phyloP scores from a whole-genome alignment of 2,113 vertebrate species.

The Pogonocichla stellata region DNA sequence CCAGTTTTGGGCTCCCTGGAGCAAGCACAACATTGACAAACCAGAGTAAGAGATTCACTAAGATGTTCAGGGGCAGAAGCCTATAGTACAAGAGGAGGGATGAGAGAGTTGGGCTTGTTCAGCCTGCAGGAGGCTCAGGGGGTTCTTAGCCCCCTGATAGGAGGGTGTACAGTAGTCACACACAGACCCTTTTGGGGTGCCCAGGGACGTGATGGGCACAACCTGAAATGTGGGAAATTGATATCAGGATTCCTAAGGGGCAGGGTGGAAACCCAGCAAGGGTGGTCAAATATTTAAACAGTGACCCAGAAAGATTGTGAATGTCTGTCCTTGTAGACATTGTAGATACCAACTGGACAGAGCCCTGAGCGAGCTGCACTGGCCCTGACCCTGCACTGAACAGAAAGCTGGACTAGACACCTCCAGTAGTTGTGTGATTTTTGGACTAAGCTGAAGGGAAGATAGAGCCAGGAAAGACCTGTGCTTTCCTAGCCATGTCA shows the following conservation, averaged over 20 bases:
- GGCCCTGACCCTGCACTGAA: not conserved
- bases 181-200: not conserved
- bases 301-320: not conserved
- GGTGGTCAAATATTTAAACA: not conserved
- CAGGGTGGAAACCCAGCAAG: not conserved
- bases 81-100: not conserved
- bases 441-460: not conserved
- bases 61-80: not conserved
- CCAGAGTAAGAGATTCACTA: not conserved
- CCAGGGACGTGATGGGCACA: not conserved
- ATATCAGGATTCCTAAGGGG: not conserved
- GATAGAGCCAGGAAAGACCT: not conserved
- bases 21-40: not conserved
- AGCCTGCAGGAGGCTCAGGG: not conserved
- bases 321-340: not conserved
- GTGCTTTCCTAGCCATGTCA: not conserved
- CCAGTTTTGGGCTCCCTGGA: not conserved
- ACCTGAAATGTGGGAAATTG: not conserved
- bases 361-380: not conserved
- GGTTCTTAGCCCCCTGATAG: not conserved
- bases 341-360: not conserved
- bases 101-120: not conserved
- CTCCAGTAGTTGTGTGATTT: not conserved
- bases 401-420: not conserved
- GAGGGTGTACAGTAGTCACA: not conserved